Percentiles rank a stretch among this genome's conserved stretches.
Conservation (phyloP, 2,888 invertebrate species). For the Dermolepida albohirtum region DNA sequence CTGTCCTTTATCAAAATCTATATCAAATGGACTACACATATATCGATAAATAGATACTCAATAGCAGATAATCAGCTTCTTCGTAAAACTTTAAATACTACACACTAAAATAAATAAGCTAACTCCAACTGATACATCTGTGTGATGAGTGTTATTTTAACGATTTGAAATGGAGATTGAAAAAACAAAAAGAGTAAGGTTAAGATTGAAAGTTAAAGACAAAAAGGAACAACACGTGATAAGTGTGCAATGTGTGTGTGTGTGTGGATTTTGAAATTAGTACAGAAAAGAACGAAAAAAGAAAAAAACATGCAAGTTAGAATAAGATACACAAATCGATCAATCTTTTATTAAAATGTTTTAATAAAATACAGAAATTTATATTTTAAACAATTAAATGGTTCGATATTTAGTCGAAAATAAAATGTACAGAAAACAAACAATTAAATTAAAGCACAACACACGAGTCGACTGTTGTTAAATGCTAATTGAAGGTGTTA, state of each 20-base stretch:
- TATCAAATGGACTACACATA: too few species aligned
- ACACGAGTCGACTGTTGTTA: neutral
- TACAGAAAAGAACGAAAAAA: neutral
- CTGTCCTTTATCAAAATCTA: too few species aligned
- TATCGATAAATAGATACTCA: too few species aligned
- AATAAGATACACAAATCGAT: constrained; percentile 37
- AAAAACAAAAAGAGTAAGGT: too few species aligned
- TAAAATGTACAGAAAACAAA: neutral
- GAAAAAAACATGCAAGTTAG: constrained; percentile 39
- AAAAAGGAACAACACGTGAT: neutral
- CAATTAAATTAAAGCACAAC: constrained; percentile 22
- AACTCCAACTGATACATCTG: neutral
- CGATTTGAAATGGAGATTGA: too few species aligned
- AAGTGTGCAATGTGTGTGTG: neutral
- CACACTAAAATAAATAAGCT: constrained; percentile 3
- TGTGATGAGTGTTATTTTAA: neutral
- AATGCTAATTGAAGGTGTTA: neutral
- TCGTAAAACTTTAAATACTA: too few species aligned
- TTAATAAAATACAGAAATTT: constrained; percentile 35
- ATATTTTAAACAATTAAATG: constrained; percentile 25
- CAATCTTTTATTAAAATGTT: constrained; percentile 38
- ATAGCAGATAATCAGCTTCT: too few species aligned
- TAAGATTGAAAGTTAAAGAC: neutral
- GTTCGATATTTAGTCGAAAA: constrained; percentile 14
- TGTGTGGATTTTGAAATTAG: neutral